These are phyloP conservation scores for Notarius lentiginosus DNA, from an alignment of 2,113 vertebrate species.

Conservation along the genomic window DNA sequence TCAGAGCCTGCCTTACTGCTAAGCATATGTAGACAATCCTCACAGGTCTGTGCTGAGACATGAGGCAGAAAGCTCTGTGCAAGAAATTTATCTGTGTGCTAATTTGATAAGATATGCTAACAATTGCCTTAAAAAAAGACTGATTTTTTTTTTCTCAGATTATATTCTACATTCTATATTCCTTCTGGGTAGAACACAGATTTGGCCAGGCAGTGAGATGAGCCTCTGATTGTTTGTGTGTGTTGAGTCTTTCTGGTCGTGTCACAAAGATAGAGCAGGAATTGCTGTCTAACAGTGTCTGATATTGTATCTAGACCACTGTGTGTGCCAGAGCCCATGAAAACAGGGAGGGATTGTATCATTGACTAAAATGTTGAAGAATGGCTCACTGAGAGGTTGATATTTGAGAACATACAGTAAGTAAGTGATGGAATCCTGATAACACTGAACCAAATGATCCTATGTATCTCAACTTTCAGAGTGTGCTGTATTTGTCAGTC, in stretches of 20 bases:
- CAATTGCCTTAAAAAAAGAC: conserved; percentile 66
- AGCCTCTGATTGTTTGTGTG: conserved; percentile 63
- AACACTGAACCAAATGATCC: conserved; percentile 16
- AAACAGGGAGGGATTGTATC: conserved; percentile 49
- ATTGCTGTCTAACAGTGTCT: conserved; percentile 62
- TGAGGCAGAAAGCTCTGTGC: conserved; percentile 58
- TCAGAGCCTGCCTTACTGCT: conserved; percentile 23
- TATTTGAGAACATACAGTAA: conserved; percentile 47
- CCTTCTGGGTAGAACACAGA: conserved; percentile 51
- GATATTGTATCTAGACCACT: conserved; percentile 68
- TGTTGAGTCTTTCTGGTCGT: conserved; percentile 60
- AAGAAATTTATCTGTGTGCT: conserved; percentile 63
- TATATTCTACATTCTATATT: conserved; percentile 54
- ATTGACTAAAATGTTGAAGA: conserved; percentile 33
- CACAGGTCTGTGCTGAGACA: conserved; percentile 62
- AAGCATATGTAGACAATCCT: conserved; percentile 51
- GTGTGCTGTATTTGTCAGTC: background rate
- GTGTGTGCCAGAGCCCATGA: conserved; percentile 57
- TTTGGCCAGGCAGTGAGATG: conserved; percentile 61
- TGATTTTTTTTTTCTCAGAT: conserved; percentile 64
- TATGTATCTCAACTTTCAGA: conserved; percentile 17
- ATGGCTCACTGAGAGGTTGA: conserved; percentile 38
- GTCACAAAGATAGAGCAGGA: conserved; percentile 60
- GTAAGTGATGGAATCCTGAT: conserved; percentile 39
- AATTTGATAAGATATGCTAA: conserved; percentile 68